Evolutionary conservation across 2,888 invertebrate species (phyloP).

Genomic region (Chloroclystis v-ata): DNA sequence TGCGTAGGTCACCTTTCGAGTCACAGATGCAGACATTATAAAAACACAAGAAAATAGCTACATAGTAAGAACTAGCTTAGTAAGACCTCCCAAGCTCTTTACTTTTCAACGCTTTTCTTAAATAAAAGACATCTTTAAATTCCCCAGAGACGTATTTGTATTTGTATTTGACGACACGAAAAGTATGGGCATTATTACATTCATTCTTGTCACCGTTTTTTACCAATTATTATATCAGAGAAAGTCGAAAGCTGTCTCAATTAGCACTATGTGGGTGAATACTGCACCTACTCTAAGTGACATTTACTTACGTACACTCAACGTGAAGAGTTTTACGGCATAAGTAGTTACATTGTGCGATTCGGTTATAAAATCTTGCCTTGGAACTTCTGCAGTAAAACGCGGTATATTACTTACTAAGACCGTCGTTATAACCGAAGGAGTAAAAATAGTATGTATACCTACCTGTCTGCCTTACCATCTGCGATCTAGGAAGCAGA

Average conservation of each 20-base stretch:
- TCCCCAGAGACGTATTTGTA: no score
- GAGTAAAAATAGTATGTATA: no score
- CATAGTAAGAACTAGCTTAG: no score
- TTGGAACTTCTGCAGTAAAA: neutral
- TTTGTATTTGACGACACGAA: no score
- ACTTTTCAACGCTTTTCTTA: no score
- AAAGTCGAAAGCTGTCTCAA: constrained; percentile 17
- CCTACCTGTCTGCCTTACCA: constrained; percentile 11
- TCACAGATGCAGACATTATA: no score
- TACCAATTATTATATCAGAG: constrained; percentile 8
- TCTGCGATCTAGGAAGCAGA: constrained; percentile 12
- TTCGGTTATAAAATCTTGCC: constrained; percentile 1
- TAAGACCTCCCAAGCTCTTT: no score
- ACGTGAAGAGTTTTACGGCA: neutral
- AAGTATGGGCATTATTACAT: no score
- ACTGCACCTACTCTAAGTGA: neutral
- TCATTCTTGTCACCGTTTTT: constrained; percentile 6
- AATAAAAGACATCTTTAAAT: no score
- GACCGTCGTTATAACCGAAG: no score
- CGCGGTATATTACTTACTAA: neutral
- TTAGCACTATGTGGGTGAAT: constrained; percentile 15
- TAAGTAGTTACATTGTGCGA: neutral
- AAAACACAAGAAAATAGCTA: no score
- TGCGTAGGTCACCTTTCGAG: no score
- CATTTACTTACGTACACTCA: neutral